phyloP scores from a whole-genome alignment of 2,113 vertebrate genomes.

The Mus pahari region DNA sequence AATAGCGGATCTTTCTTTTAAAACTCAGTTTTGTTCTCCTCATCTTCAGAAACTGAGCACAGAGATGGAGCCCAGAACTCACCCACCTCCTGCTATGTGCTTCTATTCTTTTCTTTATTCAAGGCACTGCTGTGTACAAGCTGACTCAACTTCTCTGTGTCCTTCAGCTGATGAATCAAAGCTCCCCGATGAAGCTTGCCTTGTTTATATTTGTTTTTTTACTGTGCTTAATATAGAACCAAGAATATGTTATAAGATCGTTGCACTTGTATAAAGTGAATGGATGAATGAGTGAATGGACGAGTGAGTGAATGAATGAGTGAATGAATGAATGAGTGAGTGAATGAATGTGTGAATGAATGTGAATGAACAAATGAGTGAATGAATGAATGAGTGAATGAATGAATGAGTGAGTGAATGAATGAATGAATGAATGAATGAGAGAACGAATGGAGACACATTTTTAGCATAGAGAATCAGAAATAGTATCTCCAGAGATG shows the following conservation, averaged over 20 bases:
- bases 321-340: too few relatives aligned
- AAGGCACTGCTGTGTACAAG: background rate
- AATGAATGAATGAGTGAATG: background rate
- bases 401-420: background rate
- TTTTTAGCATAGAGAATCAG: background rate
- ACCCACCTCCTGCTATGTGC: background rate
- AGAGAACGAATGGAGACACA: background rate
- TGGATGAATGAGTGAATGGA: background rate
- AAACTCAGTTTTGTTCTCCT: background rate
- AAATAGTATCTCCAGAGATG: background rate
- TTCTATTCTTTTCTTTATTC: background rate
- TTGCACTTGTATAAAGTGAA: background rate
- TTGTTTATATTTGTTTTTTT: background rate
- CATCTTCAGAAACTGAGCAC: background rate
- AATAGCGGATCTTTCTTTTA: slow-evolving; percentile 23
- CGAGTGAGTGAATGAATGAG: background rate
- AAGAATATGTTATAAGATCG: background rate
- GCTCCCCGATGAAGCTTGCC: background rate
- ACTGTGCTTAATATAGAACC: background rate
- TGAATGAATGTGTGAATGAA: background rate
- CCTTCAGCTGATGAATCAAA: background rate
- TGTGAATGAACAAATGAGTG: background rate
- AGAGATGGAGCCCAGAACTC: background rate
- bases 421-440: background rate
- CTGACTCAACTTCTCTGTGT: background rate